Conservation (phyloP, 64 coral and sea anemone species). For the Porites australiensis region DNA sequence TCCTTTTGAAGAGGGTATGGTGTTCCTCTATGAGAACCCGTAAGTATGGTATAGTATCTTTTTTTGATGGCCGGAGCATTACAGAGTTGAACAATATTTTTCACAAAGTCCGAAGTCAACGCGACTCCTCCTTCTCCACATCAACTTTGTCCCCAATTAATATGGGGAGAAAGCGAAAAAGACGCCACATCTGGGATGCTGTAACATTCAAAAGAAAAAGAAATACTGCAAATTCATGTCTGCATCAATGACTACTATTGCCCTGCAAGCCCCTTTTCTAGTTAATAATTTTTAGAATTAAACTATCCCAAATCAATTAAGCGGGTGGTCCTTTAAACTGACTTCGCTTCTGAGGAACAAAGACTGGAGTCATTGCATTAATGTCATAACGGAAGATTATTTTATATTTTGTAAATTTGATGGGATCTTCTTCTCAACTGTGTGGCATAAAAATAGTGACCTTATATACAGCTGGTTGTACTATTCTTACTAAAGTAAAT, state of each 20-base stretch:
- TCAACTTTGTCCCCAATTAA: constrained; percentile 51
- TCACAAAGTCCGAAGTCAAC: constrained; percentile 45
- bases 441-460: too few relatives aligned
- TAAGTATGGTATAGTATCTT: constrained; percentile 32
- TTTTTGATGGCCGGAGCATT: not conserved
- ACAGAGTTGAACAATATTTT: constrained; percentile 5
- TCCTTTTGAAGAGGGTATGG: constrained; percentile 28
- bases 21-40: constrained; percentile 50
- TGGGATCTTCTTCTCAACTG: too few relatives aligned
- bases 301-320: too few relatives aligned
- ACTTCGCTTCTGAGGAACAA: too few relatives aligned
- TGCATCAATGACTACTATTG: not conserved
- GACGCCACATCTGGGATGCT: constrained; percentile 68
- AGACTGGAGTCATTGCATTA: too few relatives aligned
- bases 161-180: constrained; percentile 65
- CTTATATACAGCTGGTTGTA: too few relatives aligned
- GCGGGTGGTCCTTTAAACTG: too few relatives aligned
- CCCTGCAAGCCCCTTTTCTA: too few relatives aligned
- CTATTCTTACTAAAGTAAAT: too few relatives aligned
- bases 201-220: constrained; percentile 13
- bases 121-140: constrained; percentile 16
- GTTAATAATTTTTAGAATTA: too few relatives aligned
- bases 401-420: too few relatives aligned
- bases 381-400: too few relatives aligned
- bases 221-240: not conserved